Evolutionary conservation across 2,797 vertebrate genomes (phyloP), one percentile per base, ranked within the genome.

Genomic region (Borostomias antarcticus): DNA sequence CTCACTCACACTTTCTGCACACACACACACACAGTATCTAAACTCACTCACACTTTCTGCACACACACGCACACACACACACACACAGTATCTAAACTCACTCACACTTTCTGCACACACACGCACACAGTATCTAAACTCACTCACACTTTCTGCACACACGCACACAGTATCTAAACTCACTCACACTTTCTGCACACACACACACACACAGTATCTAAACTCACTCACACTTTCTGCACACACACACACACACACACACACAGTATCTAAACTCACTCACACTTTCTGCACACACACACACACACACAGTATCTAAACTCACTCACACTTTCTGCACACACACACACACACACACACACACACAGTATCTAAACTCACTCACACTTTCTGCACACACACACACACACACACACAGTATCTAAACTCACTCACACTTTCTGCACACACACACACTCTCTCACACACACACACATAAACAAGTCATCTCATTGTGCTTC

Each of bases 251-350:
- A 45, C 15, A 43, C 40, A 43, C 40, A 9, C 50, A 52, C 17
- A 52, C 50, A 26, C 21, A 8, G 19, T 19, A 7, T 19, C 48
- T 51, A 21, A 45, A 50, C 15, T 45, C 15, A 2, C 47, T 13
- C 43, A 30, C 5, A 35, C 35, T n/a, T n/a, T n/a, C n/a, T 19
- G 43, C 56, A 35, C 56, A 37, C 32, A 23, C 56, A 61, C 40
- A 29, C n/a, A 43, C 35, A 56, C 50, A 56, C 10, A 54, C 30
- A 9, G n/a, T n/a, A 64, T 17, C 13, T 33, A 28, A 45, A 43
- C 35, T 47, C 23, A 35, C 32, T 19, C 25, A 21, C 53, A 50
- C 15, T 45, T 4, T 45, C 13, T 4, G 4, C 15, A 2, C 47
- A n/a, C 43, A 30, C 5, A 35, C 35, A 28, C 32, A 40, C 35